phyloP scores from a whole-genome alignment of 2,113 vertebrate genomes.

The Diphyllodes magnificus region DNA sequence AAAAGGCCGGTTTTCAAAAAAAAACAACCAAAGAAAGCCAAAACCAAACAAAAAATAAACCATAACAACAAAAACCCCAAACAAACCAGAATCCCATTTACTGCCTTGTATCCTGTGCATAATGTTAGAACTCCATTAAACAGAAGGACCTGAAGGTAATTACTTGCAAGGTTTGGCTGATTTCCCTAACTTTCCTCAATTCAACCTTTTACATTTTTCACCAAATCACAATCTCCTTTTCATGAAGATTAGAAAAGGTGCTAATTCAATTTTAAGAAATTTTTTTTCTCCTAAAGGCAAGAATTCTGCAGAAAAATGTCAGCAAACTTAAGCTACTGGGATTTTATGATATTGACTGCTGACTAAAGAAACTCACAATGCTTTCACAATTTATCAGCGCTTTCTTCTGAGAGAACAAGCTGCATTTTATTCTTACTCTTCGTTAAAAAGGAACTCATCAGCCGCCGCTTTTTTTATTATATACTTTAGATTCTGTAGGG shows the following conservation, averaged over 20 bases:
- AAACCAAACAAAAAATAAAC: background rate
- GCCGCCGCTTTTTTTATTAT: background rate
- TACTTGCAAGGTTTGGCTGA: background rate
- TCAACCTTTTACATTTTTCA: background rate
- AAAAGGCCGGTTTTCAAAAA: background rate
- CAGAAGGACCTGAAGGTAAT: background rate
- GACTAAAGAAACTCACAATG: background rate
- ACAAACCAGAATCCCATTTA: background rate
- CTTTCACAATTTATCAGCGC: background rate
- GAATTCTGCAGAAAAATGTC: background rate
- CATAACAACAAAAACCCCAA: background rate
- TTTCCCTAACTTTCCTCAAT: background rate
- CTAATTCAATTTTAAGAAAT: background rate
- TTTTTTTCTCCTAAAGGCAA: background rate
- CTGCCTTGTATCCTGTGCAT: background rate
- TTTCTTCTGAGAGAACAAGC: background rate
- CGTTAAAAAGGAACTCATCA: background rate
- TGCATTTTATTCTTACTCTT: background rate
- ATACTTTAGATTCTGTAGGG: background rate
- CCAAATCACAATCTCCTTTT: background rate
- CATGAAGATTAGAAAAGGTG: background rate
- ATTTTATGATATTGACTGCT: background rate
- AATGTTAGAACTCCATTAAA: background rate
- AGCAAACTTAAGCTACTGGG: background rate
- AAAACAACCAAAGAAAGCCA: no score